Base-by-base conservation (phyloP, 1,140 invertebrate species). In the Coelopa frigida region DNA sequence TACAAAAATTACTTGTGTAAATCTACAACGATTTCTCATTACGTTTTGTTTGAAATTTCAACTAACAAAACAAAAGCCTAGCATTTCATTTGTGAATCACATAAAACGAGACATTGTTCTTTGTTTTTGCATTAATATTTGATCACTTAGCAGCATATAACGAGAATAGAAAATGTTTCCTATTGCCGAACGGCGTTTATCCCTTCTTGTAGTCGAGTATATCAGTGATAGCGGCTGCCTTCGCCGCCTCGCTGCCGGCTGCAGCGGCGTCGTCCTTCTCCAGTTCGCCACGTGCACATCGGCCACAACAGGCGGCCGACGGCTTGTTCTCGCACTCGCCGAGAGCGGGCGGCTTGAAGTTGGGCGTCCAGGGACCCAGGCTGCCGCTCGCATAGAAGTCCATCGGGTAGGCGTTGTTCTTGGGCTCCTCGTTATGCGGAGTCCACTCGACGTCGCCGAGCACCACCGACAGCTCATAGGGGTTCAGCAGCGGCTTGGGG, bases 381-480 rank as follows among this genome's bases (percentile, higher is more conserved):
- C 93, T 97, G 15, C 84, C 80, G 61, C 84, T 85, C 15, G 94
- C 87, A 79, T 99, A 99, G 68, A 94, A 99, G 67, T 99, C 97
- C 96, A 99, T 99, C 0, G 96, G 95, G 75, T 99, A 99, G 33
- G 82, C 74, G 50, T 76, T 73, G 40, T 75, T 73, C 46, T 66
- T 65, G 5, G 70, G 64, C 26, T 59, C 58, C 6, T 46, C 23
- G 41, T 61, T 66, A 35, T 70, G 55, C 5, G 57, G 56, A 22
- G 61, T 68, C 81, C 85, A 90, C 52, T 82, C 72, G 32, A 79
- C 76, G 60, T 86, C 81, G 32, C 85, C 81, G 22, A 98, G 62
- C 10, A 83, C 82, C 8, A 95, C 87, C 32, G 89, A 84, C 26
- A 93, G 81, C 74, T 99, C 97, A 72, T 97, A 99, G 1, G 97